These are phyloP conservation scores for Anthonomus grandis DNA, from an alignment of 1,140 invertebrate species.

Conservation along the genomic window DNA sequence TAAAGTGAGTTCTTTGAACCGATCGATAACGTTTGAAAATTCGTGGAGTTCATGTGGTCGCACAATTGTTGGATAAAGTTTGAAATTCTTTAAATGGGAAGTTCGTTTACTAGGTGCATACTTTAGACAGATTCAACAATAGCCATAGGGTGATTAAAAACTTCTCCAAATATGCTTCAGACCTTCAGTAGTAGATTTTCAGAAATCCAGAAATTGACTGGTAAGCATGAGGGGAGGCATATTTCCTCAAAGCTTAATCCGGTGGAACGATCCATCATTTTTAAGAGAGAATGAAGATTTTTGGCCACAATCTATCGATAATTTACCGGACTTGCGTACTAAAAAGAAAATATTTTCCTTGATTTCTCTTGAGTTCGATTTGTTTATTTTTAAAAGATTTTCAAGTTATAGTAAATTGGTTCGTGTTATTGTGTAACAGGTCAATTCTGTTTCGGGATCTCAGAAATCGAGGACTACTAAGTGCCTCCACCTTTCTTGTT, in stretches of 20 bases:
- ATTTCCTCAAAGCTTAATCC: conserved; percentile 17
- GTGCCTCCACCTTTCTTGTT: too few relatives aligned
- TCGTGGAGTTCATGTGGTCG: not conserved
- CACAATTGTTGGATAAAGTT: not conserved
- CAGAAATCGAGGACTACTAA: too few relatives aligned
- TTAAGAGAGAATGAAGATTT: not conserved
- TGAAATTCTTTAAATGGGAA: not conserved
- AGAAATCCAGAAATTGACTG: conserved; percentile 16
- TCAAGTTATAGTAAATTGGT: too few relatives aligned
- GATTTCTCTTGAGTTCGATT: not conserved
- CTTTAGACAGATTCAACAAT: conserved; percentile 10
- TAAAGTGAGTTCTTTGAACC: conserved; percentile 7
- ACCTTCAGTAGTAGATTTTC: conserved; percentile 14
- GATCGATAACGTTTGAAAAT: not conserved
- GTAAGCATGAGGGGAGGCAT: too few relatives aligned
- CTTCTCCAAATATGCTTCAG: too few relatives aligned
- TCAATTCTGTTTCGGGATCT: too few relatives aligned
- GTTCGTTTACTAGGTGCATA: not conserved
- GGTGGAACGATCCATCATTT: not conserved
- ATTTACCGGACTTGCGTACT: too few relatives aligned
- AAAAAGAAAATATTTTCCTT: too few relatives aligned
- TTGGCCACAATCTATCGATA: not conserved
- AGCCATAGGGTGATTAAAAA: too few relatives aligned
- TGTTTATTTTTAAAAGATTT: not conserved
- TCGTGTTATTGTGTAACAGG: not conserved